phyloP scores from a whole-genome alignment of 2,797 vertebrate species.

The Phaenicophaeus curvirostris region DNA sequence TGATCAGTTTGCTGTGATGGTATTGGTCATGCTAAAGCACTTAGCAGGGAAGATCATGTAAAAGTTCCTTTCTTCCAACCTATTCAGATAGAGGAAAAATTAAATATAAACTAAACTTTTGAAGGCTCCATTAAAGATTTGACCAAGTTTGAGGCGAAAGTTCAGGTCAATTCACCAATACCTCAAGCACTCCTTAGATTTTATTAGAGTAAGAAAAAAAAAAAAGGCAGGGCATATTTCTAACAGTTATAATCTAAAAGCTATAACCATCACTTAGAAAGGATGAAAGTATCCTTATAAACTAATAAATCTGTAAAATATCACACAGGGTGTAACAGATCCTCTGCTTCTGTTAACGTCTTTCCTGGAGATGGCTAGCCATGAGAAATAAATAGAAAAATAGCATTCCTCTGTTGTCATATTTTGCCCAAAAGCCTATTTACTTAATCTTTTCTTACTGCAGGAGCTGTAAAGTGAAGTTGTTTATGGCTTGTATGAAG shows the following conservation, averaged over 20 bases:
- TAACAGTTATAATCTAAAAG: not conserved
- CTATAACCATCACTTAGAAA: not conserved
- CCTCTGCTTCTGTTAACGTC: not conserved
- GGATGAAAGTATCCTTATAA: not conserved
- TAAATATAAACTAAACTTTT: not conserved
- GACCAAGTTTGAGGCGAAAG: not conserved
- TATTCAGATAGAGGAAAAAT: not conserved
- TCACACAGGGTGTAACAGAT: not conserved
- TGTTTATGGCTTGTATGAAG: constrained; percentile 6
- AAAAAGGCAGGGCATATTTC: not conserved
- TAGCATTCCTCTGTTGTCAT: not conserved
- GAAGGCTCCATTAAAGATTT: not conserved
- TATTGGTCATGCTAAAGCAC: not conserved
- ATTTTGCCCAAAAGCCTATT: constrained; percentile 47
- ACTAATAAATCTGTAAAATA: not conserved
- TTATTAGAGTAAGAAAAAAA: not conserved
- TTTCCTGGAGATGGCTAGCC: not conserved
- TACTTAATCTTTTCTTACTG: constrained; percentile 54
- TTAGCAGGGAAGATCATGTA: not conserved
- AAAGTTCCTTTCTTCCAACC: not conserved
- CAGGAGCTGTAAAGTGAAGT: constrained; percentile 43
- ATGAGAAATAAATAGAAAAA: constrained; percentile 26
- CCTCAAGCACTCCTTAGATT: not conserved
- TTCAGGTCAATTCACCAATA: not conserved
- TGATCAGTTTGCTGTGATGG: not conserved